Conservation (phyloP, 2,888 invertebrate species). For the Meliscaeva auricollis region DNA sequence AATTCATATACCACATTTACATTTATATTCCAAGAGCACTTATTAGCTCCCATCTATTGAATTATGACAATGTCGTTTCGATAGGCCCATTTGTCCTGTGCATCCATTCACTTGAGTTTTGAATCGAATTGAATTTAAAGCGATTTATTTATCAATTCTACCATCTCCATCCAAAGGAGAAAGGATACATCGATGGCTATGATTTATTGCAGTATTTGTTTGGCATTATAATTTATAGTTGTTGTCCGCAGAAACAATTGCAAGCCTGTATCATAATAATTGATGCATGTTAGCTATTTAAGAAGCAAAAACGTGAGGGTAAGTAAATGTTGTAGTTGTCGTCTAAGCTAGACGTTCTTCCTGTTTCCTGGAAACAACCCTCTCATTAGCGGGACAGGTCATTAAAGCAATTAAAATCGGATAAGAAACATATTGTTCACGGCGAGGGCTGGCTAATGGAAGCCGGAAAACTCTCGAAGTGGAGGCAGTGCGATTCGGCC, state of each 20-base stretch:
- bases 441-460: conserved; percentile 45
- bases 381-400: conserved; percentile 65
- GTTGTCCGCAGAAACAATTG: conserved; percentile 46
- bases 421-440: conserved; percentile 67
- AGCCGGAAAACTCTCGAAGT: conserved; percentile 67
- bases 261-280: conserved; percentile 33
- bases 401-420: conserved; percentile 71
- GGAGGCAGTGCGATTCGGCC: conserved; percentile 27
- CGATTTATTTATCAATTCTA: conserved; percentile 64
- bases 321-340: background rate
- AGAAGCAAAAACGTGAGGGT: conserved; percentile 19
- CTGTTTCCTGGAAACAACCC: conserved; percentile 22
- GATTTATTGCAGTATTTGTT: conserved; percentile 62
- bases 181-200: conserved; percentile 41
- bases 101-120: conserved; percentile 42
- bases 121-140: conserved; percentile 65
- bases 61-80: conserved; percentile 81
- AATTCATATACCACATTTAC: conserved; percentile 65
- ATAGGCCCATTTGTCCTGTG: conserved; percentile 50
- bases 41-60: conserved; percentile 83
- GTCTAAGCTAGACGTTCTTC: conserved; percentile 1
- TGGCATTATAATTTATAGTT: conserved; percentile 51
- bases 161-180: conserved; percentile 17
- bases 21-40: conserved; percentile 78
- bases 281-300: conserved; percentile 40